phyloP scores from a whole-genome alignment of 2,797 vertebrate genomes.

The Calcarius lapponicus region DNA sequence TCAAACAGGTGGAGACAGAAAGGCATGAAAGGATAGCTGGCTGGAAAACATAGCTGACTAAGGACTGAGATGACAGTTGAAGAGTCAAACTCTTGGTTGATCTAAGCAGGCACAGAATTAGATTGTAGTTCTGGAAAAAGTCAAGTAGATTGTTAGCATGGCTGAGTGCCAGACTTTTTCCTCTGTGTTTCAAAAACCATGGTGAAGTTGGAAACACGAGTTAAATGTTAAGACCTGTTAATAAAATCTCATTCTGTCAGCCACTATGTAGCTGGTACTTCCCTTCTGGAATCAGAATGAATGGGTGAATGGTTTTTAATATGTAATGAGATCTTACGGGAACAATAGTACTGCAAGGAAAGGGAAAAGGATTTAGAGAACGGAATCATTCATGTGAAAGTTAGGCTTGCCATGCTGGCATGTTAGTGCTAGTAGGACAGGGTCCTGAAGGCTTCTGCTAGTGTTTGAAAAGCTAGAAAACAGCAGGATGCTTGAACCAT shows the following conservation, averaged over 20 bases:
- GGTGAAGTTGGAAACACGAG: not conserved
- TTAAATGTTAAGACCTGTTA: not conserved
- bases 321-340: not conserved
- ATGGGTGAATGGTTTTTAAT: conserved; percentile 20
- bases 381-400: not conserved
- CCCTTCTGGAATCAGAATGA: not conserved
- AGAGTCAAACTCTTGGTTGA: not conserved
- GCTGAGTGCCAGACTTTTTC: not conserved
- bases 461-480: not conserved
- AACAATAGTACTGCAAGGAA: not conserved
- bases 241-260: not conserved
- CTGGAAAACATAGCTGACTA: not conserved
- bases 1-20: not conserved
- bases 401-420: not conserved
- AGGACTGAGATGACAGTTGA: not conserved
- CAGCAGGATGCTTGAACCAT: not conserved
- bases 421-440: not conserved
- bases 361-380: not conserved
- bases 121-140: not conserved
- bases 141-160: not conserved
- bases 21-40: not conserved
- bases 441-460: not conserved
- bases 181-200: not conserved
- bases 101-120: not conserved
- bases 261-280: not conserved